These are phyloP conservation scores for Nothoprocta pentlandii DNA, from an alignment of 2,113 vertebrate species.

Conservation along the genomic window DNA sequence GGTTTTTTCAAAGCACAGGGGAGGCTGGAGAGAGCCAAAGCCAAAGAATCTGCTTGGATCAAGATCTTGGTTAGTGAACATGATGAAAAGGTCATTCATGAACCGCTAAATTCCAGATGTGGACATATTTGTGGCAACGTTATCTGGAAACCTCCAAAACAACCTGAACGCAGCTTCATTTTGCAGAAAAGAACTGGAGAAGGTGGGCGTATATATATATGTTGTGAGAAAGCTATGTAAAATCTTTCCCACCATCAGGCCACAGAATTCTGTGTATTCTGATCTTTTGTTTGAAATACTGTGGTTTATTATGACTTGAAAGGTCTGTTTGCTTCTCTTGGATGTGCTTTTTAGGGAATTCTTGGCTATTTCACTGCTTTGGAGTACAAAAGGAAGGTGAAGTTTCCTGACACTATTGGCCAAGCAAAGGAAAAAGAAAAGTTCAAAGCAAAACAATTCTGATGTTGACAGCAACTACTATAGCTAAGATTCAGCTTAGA, in stretches of 20 bases:
- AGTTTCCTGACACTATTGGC: background rate
- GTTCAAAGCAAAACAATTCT: background rate
- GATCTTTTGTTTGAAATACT: constrained; percentile 15
- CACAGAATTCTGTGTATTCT: constrained; percentile 22
- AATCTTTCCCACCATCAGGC: constrained; percentile 36
- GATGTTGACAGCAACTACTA: background rate
- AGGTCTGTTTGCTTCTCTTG: constrained; percentile 31
- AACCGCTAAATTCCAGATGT: constrained; percentile 25
- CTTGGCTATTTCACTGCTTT: constrained; percentile 1
- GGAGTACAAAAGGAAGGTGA: background rate
- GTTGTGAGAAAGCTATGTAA: constrained; percentile 16
- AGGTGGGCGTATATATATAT: background rate
- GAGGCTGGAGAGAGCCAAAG: background rate
- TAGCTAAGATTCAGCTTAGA: background rate
- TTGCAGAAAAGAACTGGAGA: background rate
- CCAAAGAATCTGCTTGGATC: constrained; percentile 36
- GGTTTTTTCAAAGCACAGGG: constrained; percentile 57
- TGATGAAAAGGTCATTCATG: constrained; percentile 9
- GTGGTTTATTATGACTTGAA: constrained; percentile 33
- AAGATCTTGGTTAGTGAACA: constrained; percentile 28
- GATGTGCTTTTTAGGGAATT: constrained; percentile 21
- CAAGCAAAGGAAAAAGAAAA: background rate
- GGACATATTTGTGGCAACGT: constrained; percentile 24
- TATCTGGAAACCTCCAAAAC: constrained; percentile 40
- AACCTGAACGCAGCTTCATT: constrained; percentile 31